These are phyloP conservation scores for Diaperis boleti DNA, from an alignment of 2,888 invertebrate genomes.

Conservation along the genomic window DNA sequence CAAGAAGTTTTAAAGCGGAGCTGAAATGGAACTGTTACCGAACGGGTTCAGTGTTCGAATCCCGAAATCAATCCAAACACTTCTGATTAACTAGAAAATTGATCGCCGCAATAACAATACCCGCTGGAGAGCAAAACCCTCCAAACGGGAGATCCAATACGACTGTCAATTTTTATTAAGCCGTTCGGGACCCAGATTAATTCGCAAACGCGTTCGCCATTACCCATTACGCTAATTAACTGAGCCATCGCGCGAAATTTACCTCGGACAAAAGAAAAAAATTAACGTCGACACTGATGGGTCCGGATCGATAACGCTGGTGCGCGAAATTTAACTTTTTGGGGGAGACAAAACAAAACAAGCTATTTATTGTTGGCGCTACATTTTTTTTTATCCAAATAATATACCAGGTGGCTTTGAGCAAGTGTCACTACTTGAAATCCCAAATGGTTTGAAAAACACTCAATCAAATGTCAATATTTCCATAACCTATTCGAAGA, in stretches of 20 bases:
- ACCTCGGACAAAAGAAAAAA: slow-evolving; percentile 26
- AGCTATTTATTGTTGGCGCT: too few species aligned
- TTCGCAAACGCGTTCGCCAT: slow-evolving; percentile 36
- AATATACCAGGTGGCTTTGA: too few species aligned
- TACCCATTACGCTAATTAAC: slow-evolving; percentile 37
- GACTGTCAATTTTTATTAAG: slow-evolving; percentile 42
- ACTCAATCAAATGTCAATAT: too few species aligned
- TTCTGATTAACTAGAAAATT: slow-evolving; percentile 46
- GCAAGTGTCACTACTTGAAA: too few species aligned
- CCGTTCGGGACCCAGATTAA: slow-evolving; percentile 37
- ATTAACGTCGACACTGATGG: slow-evolving; percentile 9
- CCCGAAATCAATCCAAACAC: slow-evolving; percentile 46
- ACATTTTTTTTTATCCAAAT: too few species aligned
- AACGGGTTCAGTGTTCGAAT: slow-evolving; percentile 38
- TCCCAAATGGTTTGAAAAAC: too few species aligned
- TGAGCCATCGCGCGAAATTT: slow-evolving; percentile 26
- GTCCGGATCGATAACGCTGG: too few species aligned
- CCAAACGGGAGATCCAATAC: slow-evolving; percentile 37
- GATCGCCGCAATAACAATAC: slow-evolving; percentile 46
- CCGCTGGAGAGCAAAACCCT: slow-evolving; percentile 39
- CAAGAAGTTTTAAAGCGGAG: slow-evolving; percentile 44
- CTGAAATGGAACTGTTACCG: slow-evolving; percentile 42
- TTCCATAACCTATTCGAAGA: too few species aligned
- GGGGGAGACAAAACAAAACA: too few species aligned
- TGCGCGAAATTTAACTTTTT: too few species aligned